Base-by-base conservation (phyloP, 2,888 invertebrate species). In the Dendrolimus pini region DNA sequence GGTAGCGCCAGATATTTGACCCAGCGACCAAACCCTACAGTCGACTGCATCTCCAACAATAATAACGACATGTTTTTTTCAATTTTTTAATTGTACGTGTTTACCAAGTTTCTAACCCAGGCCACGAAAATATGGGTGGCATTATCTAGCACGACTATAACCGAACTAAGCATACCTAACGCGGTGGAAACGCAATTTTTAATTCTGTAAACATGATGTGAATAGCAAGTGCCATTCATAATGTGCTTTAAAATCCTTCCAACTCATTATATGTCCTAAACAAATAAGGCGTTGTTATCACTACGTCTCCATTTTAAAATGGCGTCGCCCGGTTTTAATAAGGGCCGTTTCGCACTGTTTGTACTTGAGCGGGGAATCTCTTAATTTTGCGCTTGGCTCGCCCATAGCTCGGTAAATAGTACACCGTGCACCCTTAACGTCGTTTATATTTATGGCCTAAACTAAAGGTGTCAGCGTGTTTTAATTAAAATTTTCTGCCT, bases 261-360 rank as follows among this genome's bases (percentile, higher is more conserved):
- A 47, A 10, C 12, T 47, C 61, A 56, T 64, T 62, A 61, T 67
- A 67, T 66, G 61, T 62, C 74, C 77, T 74, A 76, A 78, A 74
- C 74, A 78, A 78, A 78, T 70, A 78, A 65, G 69, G 13, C 52
- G 13, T n/a, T 18, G 12, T 47, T 56, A 56, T 47, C 41, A 47
- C 56, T 64, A 69, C 73, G 72, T 79, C 80, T 82, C 80, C 80
- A 80, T 83, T 87, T 83, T 84, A 82, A 82, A 84, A 78, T 70
- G 73, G 66, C 69, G 70, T 65, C 65, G 66, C 61, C 64, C 62
- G 67, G 72, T 69, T 76, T 79, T 81, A 85, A 84, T 86, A 86
- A 85, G 83, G 83, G 81, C 79, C 78, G 77, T 76, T 79, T 67
- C 72, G 74, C 74, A 77, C 73, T 80, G 83, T 85, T 84, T 84